These are phyloP conservation scores for Penaeus indicus DNA, from an alignment of 1,140 invertebrate species.

Conservation along the genomic window DNA sequence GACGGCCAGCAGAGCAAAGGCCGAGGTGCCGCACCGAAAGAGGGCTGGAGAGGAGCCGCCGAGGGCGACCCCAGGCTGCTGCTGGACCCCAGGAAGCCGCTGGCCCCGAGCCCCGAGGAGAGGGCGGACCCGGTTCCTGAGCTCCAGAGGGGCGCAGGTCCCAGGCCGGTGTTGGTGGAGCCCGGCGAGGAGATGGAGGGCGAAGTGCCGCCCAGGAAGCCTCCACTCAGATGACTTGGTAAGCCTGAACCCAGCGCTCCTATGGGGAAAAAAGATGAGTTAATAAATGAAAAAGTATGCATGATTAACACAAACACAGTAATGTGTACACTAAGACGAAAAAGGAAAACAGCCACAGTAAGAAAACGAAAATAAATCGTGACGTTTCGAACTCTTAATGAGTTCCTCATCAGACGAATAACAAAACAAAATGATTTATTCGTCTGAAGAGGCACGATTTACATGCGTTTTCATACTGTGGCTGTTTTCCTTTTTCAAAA, in stretches of 20 bases:
- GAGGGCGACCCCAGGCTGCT: slow-evolving; percentile 36
- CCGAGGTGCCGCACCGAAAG: slow-evolving; percentile 34
- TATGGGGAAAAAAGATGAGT: neutral
- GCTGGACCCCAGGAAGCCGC: slow-evolving; percentile 42
- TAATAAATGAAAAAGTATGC: neutral
- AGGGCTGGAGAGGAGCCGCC: slow-evolving; percentile 44
- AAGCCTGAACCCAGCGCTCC: slow-evolving; percentile 45
- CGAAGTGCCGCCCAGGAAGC: slow-evolving; percentile 35
- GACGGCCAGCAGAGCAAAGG: too few species aligned
- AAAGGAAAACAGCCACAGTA: too few species aligned
- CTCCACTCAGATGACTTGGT: slow-evolving; percentile 38
- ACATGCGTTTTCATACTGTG: too few species aligned
- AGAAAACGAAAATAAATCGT: too few species aligned
- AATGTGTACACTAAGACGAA: too few species aligned
- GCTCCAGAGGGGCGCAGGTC: slow-evolving; percentile 44
- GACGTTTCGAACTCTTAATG: too few species aligned
- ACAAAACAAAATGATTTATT: too few species aligned
- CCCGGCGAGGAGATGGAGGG: slow-evolving; percentile 49
- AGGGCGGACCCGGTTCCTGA: slow-evolving; percentile 38
- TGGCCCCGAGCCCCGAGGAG: slow-evolving; percentile 43
- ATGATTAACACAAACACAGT: too few species aligned
- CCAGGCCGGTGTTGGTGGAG: slow-evolving; percentile 25
- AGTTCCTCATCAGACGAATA: too few species aligned
- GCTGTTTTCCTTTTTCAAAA: too few species aligned
- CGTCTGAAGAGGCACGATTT: too few species aligned